Percentiles rank a stretch among this genome's conserved stretches.
Evolutionary conservation across 2,888 invertebrate genomes (phyloP).

Genomic region (Eretmocerus hayati): DNA sequence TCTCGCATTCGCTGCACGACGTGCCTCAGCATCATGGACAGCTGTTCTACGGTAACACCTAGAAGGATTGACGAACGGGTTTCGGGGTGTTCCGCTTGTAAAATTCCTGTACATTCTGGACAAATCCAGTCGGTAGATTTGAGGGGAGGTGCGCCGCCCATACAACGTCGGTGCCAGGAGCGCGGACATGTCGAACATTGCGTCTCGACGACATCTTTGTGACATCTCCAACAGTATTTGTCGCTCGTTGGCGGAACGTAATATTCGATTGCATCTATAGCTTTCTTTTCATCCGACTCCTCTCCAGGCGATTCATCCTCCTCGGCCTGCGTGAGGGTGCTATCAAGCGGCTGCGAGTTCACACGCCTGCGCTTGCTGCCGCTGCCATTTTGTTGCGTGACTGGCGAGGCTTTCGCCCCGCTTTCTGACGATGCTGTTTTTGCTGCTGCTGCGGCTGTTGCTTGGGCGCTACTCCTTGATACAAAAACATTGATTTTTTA

Average conservation of each 20-base stretch:
- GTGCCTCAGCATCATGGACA: conserved; percentile 71
- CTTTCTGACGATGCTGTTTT: too few relatives aligned
- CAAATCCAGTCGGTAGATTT: conserved; percentile 70
- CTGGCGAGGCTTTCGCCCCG: conserved; percentile 1
- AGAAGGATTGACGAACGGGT: conserved; percentile 66
- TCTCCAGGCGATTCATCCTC: neutral
- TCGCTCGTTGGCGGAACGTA: conserved; percentile 29
- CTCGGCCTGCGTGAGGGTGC: neutral
- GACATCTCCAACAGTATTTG: conserved; percentile 85
- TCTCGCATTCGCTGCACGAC: conserved; percentile 75
- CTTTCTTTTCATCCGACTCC: neutral
- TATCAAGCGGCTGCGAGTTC: neutral
- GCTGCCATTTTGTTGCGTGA: conserved; percentile 20
- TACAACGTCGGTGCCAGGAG: conserved; percentile 76
- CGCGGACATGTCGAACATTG: conserved; percentile 79
- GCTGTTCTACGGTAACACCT: conserved; percentile 63
- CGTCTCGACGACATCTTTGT: conserved; percentile 59
- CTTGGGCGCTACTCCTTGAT: too few relatives aligned
- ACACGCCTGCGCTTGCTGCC: conserved; percentile 11
- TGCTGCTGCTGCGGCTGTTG: too few relatives aligned
- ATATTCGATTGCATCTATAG: neutral
- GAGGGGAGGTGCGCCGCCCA: conserved; percentile 50
- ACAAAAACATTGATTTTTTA: too few relatives aligned
- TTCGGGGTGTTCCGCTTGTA: conserved; percentile 66
- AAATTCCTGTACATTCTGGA: conserved; percentile 72